These are phyloP conservation scores for Notechis scutatus DNA, from an alignment of 2,113 vertebrate species.

Conservation along the genomic window DNA sequence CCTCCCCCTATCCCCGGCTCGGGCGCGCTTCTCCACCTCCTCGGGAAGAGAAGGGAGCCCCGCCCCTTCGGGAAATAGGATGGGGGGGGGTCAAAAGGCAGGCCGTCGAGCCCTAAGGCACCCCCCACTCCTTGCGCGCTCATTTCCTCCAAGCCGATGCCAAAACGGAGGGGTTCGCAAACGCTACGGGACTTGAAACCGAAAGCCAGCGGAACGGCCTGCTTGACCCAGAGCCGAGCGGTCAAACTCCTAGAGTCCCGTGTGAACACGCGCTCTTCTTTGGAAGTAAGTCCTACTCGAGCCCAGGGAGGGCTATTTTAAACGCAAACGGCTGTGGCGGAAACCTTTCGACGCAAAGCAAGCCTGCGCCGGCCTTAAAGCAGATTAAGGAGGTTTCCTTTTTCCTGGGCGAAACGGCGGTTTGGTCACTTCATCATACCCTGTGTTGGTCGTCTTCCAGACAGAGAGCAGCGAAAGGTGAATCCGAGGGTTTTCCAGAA, in stretches of 20 bases:
- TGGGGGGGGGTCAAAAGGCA: background rate
- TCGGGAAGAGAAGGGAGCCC: background rate
- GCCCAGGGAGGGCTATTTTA: background rate
- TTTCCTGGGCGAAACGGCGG: background rate
- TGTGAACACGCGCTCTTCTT: background rate
- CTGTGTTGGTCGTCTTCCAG: background rate
- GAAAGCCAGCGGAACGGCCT: background rate
- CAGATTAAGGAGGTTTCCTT: background rate
- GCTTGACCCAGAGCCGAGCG: background rate
- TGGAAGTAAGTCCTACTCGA: background rate
- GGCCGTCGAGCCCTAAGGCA: background rate
- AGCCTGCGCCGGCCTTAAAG: background rate
- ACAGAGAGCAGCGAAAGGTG: background rate
- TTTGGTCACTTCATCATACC: background rate
- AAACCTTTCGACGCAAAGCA: background rate
- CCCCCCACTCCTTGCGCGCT: background rate
- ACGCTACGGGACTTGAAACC: background rate
- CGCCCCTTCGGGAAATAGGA: background rate
- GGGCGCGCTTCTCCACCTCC: background rate
- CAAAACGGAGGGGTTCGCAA: background rate
- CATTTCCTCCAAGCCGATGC: no score
- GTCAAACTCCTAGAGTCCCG: background rate
- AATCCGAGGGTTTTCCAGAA: background rate
- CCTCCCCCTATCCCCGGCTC: background rate
- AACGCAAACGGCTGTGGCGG: background rate